Evolutionary conservation across 2,888 invertebrate species (phyloP).

Genomic region (Drosophila rellima): DNA sequence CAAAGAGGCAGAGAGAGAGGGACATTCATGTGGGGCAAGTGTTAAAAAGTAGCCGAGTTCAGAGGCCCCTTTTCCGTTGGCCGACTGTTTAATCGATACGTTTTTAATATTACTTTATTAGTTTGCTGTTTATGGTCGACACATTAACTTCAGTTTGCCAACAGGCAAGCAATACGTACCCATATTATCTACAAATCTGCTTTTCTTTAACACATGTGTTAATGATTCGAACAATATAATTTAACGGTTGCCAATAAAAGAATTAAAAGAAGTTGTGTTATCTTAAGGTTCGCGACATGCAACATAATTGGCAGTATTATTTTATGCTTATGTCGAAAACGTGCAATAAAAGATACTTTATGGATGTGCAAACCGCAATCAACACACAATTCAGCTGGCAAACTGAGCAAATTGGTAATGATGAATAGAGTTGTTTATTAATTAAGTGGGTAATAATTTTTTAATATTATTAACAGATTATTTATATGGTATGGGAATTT

Average conservation of each 20-base stretch:
- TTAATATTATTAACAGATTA: neutral
- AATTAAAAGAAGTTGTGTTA: neutral
- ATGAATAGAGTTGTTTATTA: neutral
- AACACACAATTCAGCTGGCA: neutral
- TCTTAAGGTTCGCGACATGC: neutral
- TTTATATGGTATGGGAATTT: neutral
- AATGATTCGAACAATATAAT: neutral
- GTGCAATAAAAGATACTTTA: slow-evolving; percentile 5
- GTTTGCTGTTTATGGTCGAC: slow-evolving; percentile 23
- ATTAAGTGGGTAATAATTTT: neutral
- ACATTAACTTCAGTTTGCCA: neutral
- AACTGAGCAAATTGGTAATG: neutral
- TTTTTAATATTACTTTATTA: slow-evolving; percentile 34
- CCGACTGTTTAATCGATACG: slow-evolving; percentile 72
- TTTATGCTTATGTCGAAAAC: neutral
- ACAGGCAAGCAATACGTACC: neutral
- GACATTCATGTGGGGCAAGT: neutral
- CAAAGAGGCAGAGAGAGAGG: neutral
- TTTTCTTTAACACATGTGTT: neutral
- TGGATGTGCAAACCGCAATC: slow-evolving; percentile 1
- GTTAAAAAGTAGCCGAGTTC: slow-evolving; percentile 1
- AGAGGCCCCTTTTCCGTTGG: slow-evolving; percentile 2
- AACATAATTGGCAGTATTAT: neutral
- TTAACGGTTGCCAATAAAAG: neutral
- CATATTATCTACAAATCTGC: neutral